Evolutionary conservation across 2,888 invertebrate species (phyloP), one percentile per base, ranked within the genome.

Genomic region (Pyrrhosoma nymphula): DNA sequence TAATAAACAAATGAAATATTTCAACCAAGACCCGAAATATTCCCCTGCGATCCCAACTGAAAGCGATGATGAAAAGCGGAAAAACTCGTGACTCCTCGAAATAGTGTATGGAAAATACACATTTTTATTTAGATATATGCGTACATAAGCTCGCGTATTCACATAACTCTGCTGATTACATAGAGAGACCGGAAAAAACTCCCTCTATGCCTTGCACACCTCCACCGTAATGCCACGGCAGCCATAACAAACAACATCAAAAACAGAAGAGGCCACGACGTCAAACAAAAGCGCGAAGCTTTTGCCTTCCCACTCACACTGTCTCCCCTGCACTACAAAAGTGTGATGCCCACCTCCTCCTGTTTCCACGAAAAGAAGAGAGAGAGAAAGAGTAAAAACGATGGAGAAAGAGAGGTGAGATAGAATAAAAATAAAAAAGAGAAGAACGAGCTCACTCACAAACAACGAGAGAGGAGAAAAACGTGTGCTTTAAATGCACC

Each of bases 181-280:
- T 82, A 14, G n/a, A 0, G 69, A n/a, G 69, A 14, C 6, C 1
- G 60, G 60, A 12, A 60, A 30, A 82, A 82, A 35, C 82, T 82
- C 82, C 82, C 10, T 26, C 30, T 35, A 16, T 82, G 82, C 18
- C 35, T 35, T 82, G 30, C 82, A 82, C 35, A 82, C 82, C 30
- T 82, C 35, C 2, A n/a, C 30, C 35, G 35, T 82, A 82, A 35
- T 35, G 10, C 82, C 35, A 3, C 30, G 82, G 82, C 82, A 35
- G 30, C 82, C 82, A 82, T 82, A 82, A 30, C 82, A 82, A 82
- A 82, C 82, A 82, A 82, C 82, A 82, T 82, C 82, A 82, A 82
- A 82, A 35, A 82, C 82, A 82, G 82, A 82, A 18, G 30, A n/a
- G 35, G 30, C 16, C 82, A 35, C 35, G 82, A 82, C 82, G 18